A percentile compares a stretch with the other conserved stretches of the same genome.
Evolutionary conservation across 2,113 vertebrate genomes (phyloP).

Genomic region (Sinocyclocheilus maitianheensis): DNA sequence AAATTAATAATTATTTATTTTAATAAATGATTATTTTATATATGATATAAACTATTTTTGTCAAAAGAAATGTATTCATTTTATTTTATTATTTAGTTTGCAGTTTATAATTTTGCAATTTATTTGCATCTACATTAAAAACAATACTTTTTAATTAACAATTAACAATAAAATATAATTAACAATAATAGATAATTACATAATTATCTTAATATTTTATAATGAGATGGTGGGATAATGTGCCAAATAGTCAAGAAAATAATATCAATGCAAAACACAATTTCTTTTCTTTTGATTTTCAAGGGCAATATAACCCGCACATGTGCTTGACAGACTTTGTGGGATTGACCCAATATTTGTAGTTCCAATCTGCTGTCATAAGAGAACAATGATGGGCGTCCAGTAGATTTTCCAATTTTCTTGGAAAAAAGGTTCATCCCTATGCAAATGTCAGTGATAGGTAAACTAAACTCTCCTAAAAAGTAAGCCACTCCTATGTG

Average conservation of each 20-base stretch:
- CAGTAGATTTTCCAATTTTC: neutral
- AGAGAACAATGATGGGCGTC: neutral
- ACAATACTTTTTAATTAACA: neutral
- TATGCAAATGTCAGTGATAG: slow-evolving; percentile 14
- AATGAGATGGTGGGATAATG: neutral
- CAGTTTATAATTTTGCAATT: too few species aligned
- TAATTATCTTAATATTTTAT: neutral
- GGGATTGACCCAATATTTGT: slow-evolving; percentile 10
- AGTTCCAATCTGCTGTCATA: slow-evolving; percentile 3
- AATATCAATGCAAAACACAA: neutral
- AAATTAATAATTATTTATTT: neutral
- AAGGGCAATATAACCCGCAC: neutral
- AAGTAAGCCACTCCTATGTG: slow-evolving; percentile 16
- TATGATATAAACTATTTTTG: too few species aligned
- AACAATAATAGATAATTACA: neutral
- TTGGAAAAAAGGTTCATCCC: neutral
- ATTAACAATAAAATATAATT: neutral
- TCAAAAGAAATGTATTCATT: too few species aligned
- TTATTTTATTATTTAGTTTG: too few species aligned
- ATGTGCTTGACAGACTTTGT: neutral
- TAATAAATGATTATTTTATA: neutral
- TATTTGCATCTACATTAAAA: too few species aligned
- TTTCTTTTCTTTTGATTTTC: neutral
- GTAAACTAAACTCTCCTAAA: neutral
- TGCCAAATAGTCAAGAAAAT: neutral